Evolutionary conservation across 2,113 vertebrate genomes (phyloP).

Genomic region (Gymnarchus niloticus): DNA sequence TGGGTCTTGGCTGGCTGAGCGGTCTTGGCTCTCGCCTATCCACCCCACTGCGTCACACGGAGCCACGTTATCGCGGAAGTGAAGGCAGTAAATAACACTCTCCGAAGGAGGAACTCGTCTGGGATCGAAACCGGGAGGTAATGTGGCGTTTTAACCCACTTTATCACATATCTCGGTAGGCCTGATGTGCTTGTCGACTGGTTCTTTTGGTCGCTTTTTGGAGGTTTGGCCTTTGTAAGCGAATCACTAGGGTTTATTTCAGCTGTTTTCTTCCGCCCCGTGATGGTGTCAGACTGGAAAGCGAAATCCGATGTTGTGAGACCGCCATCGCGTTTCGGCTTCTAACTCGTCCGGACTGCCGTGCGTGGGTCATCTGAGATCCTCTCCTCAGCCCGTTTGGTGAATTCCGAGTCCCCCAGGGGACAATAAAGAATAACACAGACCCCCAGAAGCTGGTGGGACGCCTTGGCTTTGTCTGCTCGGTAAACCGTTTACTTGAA

Average conservation of each 20-base stretch:
- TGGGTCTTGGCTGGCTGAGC: neutral
- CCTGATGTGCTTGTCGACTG: neutral
- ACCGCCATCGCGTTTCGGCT: neutral
- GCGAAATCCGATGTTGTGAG: neutral
- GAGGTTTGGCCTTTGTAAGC: neutral
- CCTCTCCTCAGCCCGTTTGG: neutral
- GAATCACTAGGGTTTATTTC: neutral
- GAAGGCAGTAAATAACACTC: conserved; percentile 3
- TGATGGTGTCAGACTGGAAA: neutral
- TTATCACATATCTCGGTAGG: neutral
- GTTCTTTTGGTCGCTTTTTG: neutral
- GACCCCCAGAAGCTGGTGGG: neutral
- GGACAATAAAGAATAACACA: neutral
- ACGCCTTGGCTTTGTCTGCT: neutral
- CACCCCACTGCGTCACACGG: neutral
- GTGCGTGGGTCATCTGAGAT: neutral
- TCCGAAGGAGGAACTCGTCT: neutral
- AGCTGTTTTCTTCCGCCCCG: too few species aligned
- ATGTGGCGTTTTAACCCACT: neutral
- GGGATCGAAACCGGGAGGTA: conserved; percentile 19
- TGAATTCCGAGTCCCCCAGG: neutral
- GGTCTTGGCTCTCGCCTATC: neutral
- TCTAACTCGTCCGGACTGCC: neutral
- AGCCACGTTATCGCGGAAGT: conserved; percentile 12
- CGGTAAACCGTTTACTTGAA: neutral